phyloP scores from a whole-genome alignment of 1,140 invertebrate species.

The Drosophila pandora region DNA sequence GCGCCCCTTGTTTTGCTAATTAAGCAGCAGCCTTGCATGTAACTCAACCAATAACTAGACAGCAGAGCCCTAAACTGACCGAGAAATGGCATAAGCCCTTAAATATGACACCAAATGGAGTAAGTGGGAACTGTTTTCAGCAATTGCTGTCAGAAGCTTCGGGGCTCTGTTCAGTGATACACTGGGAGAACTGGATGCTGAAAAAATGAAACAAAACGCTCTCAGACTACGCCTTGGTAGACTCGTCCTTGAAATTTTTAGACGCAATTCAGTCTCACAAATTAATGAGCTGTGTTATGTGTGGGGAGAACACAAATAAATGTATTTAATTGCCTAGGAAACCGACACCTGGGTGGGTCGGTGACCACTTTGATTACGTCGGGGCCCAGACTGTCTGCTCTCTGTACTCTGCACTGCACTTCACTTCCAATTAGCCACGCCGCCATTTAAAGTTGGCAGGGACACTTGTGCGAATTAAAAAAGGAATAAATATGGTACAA shows the following conservation, averaged over 20 bases:
- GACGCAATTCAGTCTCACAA: conserved; percentile 32
- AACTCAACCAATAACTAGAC: conserved; percentile 27
- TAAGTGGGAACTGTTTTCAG: background rate
- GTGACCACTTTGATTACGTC: conserved; percentile 39
- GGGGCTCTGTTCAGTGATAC: too few relatives aligned
- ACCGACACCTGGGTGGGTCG: conserved; percentile 36
- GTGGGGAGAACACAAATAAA: conserved; percentile 13
- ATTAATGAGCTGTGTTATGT: conserved; percentile 21
- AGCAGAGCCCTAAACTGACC: background rate
- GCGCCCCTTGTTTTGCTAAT: conserved; percentile 49
- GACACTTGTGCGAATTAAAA: conserved; percentile 44
- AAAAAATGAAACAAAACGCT: too few relatives aligned
- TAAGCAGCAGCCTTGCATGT: conserved; percentile 42
- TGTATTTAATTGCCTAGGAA: conserved; percentile 57
- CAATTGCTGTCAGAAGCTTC: background rate
- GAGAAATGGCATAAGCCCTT: conserved; percentile 10
- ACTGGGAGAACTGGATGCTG: too few relatives aligned
- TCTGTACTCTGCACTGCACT: conserved; percentile 22
- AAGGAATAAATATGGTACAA: conserved; percentile 5
- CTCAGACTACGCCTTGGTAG: too few relatives aligned
- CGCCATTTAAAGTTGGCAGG: conserved; percentile 32
- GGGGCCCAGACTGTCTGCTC: conserved; percentile 28
- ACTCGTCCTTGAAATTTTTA: conserved; percentile 17
- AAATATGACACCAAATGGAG: background rate
- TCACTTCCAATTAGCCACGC: conserved; percentile 59